phyloP scores from a whole-genome alignment of 1,140 invertebrate species.

The Dufourea novaeangliae region DNA sequence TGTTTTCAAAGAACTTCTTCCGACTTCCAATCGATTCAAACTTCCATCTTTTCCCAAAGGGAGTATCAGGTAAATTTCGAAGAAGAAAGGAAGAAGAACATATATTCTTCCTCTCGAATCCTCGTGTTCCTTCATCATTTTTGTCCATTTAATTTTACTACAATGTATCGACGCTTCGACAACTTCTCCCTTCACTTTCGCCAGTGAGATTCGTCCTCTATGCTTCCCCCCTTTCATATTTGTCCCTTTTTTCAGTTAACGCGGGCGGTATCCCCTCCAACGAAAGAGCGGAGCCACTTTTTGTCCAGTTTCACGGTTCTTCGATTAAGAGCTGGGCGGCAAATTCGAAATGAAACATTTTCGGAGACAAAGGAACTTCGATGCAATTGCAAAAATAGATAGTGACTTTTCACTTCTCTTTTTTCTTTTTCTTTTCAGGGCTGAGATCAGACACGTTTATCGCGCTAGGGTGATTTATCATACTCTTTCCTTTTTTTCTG shows the following conservation, averaged over 20 bases:
- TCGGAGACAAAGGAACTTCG: neutral
- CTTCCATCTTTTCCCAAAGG: no score
- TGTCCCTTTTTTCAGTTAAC: conserved; percentile 41
- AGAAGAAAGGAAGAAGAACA: conserved; percentile 3
- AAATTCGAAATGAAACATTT: neutral
- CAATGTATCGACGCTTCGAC: conserved; percentile 32
- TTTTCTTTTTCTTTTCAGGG: neutral
- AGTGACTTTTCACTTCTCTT: neutral
- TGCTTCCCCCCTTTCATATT: neutral
- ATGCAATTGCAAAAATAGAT: no score
- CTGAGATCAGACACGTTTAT: no score
- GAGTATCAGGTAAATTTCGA: no score
- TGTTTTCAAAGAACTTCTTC: no score
- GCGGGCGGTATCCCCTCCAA: conserved; percentile 68
- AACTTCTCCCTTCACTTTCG: conserved; percentile 9
- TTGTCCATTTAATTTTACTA: conserved; percentile 32
- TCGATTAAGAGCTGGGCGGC: no score
- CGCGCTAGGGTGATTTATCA: neutral
- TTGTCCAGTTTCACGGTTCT: neutral
- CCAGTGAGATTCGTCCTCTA: neutral
- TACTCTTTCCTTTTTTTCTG: neutral
- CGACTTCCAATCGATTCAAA: no score
- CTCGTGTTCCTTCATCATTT: conserved; percentile 9
- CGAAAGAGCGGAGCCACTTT: conserved; percentile 52
- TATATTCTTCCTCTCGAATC: neutral